These are phyloP conservation scores for Ephialtes manifestator DNA, from an alignment of 2,888 invertebrate genomes.

Conservation along the genomic window DNA sequence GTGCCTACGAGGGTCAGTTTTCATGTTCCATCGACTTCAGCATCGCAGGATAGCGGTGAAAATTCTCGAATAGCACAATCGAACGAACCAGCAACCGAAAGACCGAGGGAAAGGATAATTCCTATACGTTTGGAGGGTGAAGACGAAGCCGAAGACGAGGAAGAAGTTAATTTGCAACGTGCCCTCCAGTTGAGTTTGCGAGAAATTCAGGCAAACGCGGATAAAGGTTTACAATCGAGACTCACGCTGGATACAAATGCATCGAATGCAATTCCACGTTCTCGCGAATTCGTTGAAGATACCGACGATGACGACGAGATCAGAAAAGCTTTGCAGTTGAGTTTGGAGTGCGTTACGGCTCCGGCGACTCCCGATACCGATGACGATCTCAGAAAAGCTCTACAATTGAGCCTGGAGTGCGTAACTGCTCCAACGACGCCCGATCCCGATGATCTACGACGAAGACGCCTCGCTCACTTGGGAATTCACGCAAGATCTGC, in stretches of 20 bases:
- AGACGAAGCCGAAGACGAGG: constrained; percentile 80
- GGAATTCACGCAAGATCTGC: constrained; percentile 76
- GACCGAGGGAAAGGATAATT: constrained; percentile 80
- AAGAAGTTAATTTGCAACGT: constrained; percentile 86
- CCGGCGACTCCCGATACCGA: constrained; percentile 85
- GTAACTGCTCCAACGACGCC: constrained; percentile 83
- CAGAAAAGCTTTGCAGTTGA: constrained; percentile 86
- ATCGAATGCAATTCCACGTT: constrained; percentile 28
- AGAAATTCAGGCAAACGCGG: constrained; percentile 78
- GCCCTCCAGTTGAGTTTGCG: constrained; percentile 87
- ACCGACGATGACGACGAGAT: constrained; percentile 85
- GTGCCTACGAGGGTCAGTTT: constrained; percentile 70
- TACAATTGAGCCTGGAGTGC: constrained; percentile 86
- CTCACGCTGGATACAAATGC: constrained; percentile 67
- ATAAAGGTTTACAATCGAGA: constrained; percentile 76
- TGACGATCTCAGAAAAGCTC: constrained; percentile 86
- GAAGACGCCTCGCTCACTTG: constrained; percentile 80
- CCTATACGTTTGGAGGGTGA: constrained; percentile 76
- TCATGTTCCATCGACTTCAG: constrained; percentile 47
- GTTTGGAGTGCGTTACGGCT: constrained; percentile 85
- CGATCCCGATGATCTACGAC: constrained; percentile 83
- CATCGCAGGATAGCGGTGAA: constrained; percentile 35
- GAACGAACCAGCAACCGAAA: constrained; percentile 33
- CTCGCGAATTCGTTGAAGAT: constrained; percentile 51
- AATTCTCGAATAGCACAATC: constrained; percentile 46